A percentile compares a stretch with the other conserved stretches of the same genome.
Evolutionary conservation across 2,797 vertebrate species (phyloP).

Genomic region (Pitangus sulphuratus): DNA sequence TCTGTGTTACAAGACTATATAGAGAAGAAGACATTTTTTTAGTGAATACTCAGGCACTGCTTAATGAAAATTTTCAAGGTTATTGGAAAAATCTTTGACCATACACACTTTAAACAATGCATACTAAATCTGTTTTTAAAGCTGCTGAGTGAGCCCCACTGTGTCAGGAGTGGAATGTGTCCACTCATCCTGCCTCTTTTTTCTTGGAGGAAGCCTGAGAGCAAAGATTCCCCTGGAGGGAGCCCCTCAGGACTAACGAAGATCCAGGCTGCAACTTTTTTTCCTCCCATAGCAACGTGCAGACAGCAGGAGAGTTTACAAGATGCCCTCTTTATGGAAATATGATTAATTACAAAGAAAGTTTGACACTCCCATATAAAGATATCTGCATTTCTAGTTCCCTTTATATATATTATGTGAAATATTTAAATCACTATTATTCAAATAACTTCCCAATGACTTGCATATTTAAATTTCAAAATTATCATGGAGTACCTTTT

Average conservation of each 20-base stretch:
- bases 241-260: slow-evolving; percentile 6
- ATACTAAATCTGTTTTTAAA: not conserved
- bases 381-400: not conserved
- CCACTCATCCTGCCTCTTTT: slow-evolving; percentile 29
- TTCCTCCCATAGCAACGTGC: not conserved
- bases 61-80: not conserved
- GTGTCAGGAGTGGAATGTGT: not conserved
- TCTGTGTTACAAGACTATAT: not conserved
- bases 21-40: not conserved
- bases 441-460: not conserved
- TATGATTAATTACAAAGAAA: not conserved
- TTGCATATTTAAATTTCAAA: not conserved
- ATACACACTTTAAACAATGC: not conserved
- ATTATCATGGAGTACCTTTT: not conserved
- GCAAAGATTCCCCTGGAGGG: slow-evolving; percentile 46
- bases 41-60: not conserved
- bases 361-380: not conserved
- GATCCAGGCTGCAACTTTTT: slow-evolving; percentile 44
- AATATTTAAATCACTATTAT: not conserved
- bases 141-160: not conserved
- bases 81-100: not conserved
- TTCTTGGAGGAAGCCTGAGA: not conserved
- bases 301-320: not conserved
- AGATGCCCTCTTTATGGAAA: not conserved
- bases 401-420: not conserved